Base-by-base conservation (phyloP, 2,888 invertebrate species). In the Caradrina kadenii region DNA sequence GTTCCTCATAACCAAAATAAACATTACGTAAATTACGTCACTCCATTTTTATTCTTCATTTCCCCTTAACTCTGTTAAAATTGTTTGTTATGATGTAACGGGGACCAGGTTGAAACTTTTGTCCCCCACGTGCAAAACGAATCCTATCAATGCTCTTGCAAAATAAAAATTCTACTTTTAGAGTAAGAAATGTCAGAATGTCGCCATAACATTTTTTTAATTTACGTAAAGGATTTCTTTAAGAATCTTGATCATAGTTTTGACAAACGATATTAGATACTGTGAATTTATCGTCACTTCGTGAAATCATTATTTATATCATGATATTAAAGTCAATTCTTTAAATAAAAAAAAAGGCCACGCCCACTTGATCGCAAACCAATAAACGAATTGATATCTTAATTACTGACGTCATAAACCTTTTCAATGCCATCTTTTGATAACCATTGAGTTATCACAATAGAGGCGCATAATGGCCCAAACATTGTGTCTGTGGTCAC, bases 321-420 rank as follows among this genome's bases (percentile, higher is more conserved):
- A 45, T 35, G 1, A 26, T 74, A 26, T 67, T 10, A 22, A 54
- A 58, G 22, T n/a, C 7, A 53, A 10, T 66, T 56, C n/a, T 21
- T 13, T 17, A 50, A 55, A 35, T 1, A 56, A 13, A 56, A 45
- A 74, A 84, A 88, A 88, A 87, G 78, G 84, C 80, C 89, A 90
- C 92, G 84, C 91, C 93, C 83, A 92, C 91, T 89, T n/a, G 22
- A 31, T 31, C 45, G 49, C 8, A 22, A 61, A 60, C 86, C 84
- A 89, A 88, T 84, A 91, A 92, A 92, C 90, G 87, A 91, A 90
- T 86, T 85, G 82, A 90, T 85, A 80, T 87, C 90, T 92, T 92
- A 93, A 94, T 94, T 94, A 92, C 92, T 91, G 88, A 90, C 87
- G 87, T 84, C 85, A 91, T 91, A 91, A 91, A 67, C 92, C 87